Percentiles rank a stretch among this genome's conserved stretches.
phyloP scores from a whole-genome alignment of 2,113 vertebrate genomes.

The Actinemys pallida region DNA sequence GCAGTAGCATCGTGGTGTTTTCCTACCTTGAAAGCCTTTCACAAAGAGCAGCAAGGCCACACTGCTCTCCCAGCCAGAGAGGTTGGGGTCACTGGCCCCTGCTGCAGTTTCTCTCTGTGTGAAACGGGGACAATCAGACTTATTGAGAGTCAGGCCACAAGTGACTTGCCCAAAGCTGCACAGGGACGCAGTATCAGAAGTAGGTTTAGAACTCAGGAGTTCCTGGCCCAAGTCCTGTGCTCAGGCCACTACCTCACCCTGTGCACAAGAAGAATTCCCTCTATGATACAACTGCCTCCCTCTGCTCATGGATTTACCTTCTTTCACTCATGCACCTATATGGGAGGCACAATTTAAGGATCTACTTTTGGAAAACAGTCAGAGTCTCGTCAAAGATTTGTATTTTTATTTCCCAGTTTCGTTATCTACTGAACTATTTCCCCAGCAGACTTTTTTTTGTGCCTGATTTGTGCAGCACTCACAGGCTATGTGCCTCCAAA shows the following conservation, averaged over 20 bases:
- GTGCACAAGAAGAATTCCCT: background rate
- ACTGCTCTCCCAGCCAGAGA: background rate
- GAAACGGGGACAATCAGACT: background rate
- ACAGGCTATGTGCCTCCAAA: background rate
- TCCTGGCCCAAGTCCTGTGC: fast-evolving
- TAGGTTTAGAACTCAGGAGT: background rate
- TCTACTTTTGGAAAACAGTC: background rate
- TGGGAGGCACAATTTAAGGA: background rate
- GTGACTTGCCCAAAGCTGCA: background rate
- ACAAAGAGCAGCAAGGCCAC: background rate
- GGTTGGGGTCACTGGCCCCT: background rate
- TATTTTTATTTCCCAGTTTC: background rate
- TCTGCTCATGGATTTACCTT: background rate
- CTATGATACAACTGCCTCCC: background rate
- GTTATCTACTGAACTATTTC: background rate
- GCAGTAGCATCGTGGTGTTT: background rate
- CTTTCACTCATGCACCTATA: background rate
- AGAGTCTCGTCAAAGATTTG: background rate
- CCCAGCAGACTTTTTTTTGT: background rate
- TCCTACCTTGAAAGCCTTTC: background rate
- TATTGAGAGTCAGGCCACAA: background rate
- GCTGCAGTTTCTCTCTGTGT: background rate
- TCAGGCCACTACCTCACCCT: background rate
- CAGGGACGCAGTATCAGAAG: background rate
- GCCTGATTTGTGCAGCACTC: background rate